Evolutionary conservation across 2,113 vertebrate genomes (phyloP).

Genomic region (Empidonax alnorum): DNA sequence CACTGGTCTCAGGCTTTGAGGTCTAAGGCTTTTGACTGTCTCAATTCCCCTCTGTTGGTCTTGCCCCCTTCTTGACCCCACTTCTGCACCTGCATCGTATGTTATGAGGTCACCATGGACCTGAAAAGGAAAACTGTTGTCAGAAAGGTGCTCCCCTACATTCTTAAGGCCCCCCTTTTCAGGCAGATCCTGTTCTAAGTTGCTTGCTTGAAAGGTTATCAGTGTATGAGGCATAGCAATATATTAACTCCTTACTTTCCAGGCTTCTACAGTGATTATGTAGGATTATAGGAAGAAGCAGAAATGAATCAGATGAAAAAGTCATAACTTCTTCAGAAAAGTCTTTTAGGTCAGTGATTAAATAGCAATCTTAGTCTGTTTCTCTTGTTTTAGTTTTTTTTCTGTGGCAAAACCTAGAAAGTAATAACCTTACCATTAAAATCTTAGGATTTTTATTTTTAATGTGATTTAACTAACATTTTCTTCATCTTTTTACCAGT

Average conservation of each 20-base stretch:
- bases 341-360: neutral
- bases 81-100: fast-evolving
- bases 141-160: neutral
- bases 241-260: neutral
- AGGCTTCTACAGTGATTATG: neutral
- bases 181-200: neutral
- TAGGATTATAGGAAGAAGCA: neutral
- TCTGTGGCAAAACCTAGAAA: neutral
- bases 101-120: neutral
- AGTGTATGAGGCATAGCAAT: neutral
- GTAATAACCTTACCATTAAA: neutral
- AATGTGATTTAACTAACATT: neutral
- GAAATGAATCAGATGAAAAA: neutral
- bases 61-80: neutral
- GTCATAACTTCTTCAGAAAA: neutral
- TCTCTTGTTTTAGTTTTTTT: neutral
- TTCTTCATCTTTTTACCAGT: neutral
- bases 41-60: neutral
- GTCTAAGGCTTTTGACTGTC: neutral
- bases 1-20: neutral
- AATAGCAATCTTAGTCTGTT: neutral
- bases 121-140: neutral
- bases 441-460: neutral
- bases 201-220: neutral
- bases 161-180: neutral